phyloP scores from a whole-genome alignment of 2,797 vertebrate genomes.

The Sebastes minor region DNA sequence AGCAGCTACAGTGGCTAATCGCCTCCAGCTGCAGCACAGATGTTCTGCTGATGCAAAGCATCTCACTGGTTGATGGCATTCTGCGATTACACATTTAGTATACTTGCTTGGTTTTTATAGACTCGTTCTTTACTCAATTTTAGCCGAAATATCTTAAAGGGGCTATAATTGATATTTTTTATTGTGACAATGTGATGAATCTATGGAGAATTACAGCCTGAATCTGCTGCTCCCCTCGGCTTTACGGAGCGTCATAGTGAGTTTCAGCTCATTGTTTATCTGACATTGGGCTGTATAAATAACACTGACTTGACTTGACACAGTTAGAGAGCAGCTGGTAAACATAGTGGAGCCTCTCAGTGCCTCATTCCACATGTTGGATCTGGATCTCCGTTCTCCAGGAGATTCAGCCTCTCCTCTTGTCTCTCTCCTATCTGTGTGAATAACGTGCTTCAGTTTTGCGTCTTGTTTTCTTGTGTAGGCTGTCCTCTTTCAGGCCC shows the following conservation, averaged over 20 bases:
- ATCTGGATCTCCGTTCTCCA: too few relatives aligned
- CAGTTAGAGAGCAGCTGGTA: too few relatives aligned
- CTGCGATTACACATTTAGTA: background rate
- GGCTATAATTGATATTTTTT: background rate
- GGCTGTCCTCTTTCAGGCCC: too few relatives aligned
- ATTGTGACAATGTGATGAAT: background rate
- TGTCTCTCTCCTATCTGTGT: too few relatives aligned
- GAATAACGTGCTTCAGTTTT: too few relatives aligned
- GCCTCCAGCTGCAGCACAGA: background rate
- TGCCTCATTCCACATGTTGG: too few relatives aligned
- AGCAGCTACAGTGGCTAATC: background rate
- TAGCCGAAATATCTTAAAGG: background rate
- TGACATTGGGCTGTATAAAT: too few relatives aligned
- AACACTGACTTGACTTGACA: too few relatives aligned
- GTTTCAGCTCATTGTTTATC: background rate
- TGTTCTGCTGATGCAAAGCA: constrained; percentile 29
- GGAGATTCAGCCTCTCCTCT: too few relatives aligned
- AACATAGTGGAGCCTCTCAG: too few relatives aligned
- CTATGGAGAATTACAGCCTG: background rate
- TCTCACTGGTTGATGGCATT: background rate
- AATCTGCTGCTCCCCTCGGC: background rate
- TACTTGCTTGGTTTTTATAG: background rate
- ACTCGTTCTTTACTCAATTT: background rate
- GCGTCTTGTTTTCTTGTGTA: too few relatives aligned
- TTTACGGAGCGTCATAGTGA: background rate